Evolutionary conservation across 2,113 vertebrate genomes (phyloP).

Genomic region (Cervus canadensis): DNA sequence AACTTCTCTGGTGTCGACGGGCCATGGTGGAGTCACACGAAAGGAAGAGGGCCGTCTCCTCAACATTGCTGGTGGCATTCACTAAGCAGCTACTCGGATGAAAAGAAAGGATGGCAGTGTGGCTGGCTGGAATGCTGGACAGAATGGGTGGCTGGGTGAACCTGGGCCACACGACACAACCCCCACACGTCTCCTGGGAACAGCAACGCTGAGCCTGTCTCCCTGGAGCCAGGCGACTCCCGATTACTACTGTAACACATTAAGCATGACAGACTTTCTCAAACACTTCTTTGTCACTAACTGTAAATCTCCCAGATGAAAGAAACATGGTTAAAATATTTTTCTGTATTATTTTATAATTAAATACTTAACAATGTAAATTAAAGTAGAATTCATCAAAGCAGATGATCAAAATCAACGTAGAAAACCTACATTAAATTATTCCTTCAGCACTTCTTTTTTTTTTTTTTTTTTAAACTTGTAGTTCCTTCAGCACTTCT

Average conservation of each 20-base stretch:
- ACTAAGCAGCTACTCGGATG: background rate
- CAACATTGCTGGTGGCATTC: background rate
- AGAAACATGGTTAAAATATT: background rate
- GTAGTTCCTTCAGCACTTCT: background rate
- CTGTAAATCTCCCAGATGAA: background rate
- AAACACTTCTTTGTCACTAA: background rate
- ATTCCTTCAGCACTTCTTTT: background rate
- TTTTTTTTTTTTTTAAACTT: no score
- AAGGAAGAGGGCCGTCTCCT: background rate
- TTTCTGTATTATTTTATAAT: background rate
- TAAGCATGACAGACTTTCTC: rapidly evolving
- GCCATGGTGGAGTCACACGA: no score
- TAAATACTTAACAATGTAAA: background rate
- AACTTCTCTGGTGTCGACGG: background rate
- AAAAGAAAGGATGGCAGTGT: no score
- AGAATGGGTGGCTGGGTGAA: background rate
- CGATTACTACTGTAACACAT: background rate
- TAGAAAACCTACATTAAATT: background rate
- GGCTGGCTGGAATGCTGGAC: background rate
- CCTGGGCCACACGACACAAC: background rate
- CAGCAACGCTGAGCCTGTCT: background rate
- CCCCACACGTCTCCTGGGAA: background rate
- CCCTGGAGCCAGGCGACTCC: background rate
- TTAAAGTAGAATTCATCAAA: background rate
- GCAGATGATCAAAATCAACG: background rate